phyloP scores from a whole-genome alignment of 37 sponge, comb jelly and placozoan species.

The Petrosia ficiformis region DNA sequence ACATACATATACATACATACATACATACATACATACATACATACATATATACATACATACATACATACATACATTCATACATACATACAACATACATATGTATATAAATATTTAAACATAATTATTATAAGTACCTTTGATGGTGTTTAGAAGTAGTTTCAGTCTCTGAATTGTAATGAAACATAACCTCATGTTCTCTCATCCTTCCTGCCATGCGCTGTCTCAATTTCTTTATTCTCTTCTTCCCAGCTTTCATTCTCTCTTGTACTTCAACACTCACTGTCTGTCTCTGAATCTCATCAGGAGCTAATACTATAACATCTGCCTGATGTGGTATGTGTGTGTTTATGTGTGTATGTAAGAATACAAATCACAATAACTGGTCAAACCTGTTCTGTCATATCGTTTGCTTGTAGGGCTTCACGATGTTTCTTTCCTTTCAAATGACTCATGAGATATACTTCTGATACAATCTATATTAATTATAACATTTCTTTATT shows the following conservation, averaged over 20 bases:
- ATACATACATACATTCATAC: neutral
- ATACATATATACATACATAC: neutral
- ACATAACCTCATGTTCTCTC: neutral
- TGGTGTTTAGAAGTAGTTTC: neutral
- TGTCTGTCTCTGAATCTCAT: slow-evolving; percentile 29
- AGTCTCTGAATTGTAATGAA: neutral
- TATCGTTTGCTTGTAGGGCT: slow-evolving; percentile 30
- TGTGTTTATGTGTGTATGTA: too few relatives aligned
- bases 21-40: too few relatives aligned
- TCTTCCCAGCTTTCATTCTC: slow-evolving; percentile 51
- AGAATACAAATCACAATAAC: too few relatives aligned
- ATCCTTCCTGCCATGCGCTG: slow-evolving; percentile 63
- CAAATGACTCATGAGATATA: slow-evolving; percentile 74
- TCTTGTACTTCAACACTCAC: slow-evolving; percentile 30
- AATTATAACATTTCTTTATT: neutral
- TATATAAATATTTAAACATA: neutral
- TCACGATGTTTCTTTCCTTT: slow-evolving; percentile 66
- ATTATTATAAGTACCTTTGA: neutral
- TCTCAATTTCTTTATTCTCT: slow-evolving; percentile 73
- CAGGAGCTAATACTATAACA: slow-evolving; percentile 42
- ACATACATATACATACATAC: too few relatives aligned
- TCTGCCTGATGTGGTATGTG: too few relatives aligned
- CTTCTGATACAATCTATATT: slow-evolving; percentile 67
- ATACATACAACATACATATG: too few relatives aligned
- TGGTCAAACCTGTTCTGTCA: slow-evolving; percentile 43